Percentiles rank a stretch among this genome's conserved stretches.
Conservation (phyloP, 1,140 invertebrate genomes). For the Conus betulinus region DNA sequence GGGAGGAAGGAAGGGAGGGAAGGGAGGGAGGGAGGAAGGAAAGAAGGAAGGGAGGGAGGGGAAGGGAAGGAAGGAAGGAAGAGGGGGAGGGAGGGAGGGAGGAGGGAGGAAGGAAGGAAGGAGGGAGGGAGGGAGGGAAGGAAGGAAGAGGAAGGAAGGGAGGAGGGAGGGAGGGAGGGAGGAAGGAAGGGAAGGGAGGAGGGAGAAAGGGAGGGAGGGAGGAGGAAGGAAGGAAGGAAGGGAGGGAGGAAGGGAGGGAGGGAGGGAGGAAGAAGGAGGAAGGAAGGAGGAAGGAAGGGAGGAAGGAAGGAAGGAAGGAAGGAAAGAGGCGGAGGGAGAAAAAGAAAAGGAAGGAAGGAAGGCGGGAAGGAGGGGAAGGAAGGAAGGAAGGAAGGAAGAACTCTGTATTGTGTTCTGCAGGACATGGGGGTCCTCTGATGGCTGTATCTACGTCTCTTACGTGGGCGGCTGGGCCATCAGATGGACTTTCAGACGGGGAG, state of each 20-base stretch:
- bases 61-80: not conserved
- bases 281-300: not conserved
- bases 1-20: not conserved
- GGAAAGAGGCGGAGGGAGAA: too few species aligned
- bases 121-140: too few species aligned
- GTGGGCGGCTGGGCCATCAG: too few species aligned
- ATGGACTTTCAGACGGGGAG: too few species aligned
- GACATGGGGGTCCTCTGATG: too few species aligned
- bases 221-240: not conserved
- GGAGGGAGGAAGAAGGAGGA: not conserved
- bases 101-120: not conserved
- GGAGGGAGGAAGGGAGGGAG: not conserved
- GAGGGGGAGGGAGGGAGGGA: not conserved
- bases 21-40: not conserved
- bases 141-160: too few species aligned
- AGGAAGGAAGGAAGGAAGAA: not conserved
- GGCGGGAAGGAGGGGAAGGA: too few species aligned
- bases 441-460: too few species aligned
- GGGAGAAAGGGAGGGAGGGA: conserved; percentile 14
- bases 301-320: conserved; percentile 17
- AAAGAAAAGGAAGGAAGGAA: not conserved
- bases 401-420: too few species aligned
- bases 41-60: not conserved
- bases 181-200: not conserved
- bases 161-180: not conserved